Evolutionary conservation across 2,113 vertebrate species (phyloP).

Genomic region (Osmerus eperlanus): DNA sequence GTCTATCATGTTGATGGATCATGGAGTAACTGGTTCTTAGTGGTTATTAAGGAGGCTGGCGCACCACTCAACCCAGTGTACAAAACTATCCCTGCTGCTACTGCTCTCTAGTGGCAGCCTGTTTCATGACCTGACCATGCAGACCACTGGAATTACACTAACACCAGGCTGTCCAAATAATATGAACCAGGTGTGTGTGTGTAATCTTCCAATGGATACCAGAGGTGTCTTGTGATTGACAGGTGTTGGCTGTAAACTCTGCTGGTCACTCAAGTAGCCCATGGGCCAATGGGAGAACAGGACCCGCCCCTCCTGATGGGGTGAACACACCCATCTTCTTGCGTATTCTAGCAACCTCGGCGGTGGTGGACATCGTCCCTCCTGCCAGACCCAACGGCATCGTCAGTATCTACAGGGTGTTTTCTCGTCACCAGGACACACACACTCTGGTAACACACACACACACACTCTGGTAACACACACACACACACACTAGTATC

Average conservation of each 20-base stretch:
- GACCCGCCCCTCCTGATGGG: conserved; percentile 84
- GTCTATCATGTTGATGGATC: conserved; percentile 99
- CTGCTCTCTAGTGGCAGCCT: too few relatives aligned
- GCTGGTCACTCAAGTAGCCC: conserved; percentile 74
- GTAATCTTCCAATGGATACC: conserved; percentile 35
- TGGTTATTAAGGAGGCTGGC: conserved; percentile 98
- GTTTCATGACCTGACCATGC: too few relatives aligned
- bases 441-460: conserved; percentile 52
- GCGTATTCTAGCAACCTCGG: conserved; percentile 75
- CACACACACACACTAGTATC: neutral
- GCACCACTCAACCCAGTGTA: conserved; percentile 85
- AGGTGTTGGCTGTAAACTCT: conserved; percentile 88
- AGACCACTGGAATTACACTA: conserved; percentile 92
- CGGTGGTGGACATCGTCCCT: conserved; percentile 76
- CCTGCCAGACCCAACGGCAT: conserved; percentile 81
- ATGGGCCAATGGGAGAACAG: conserved; percentile 79
- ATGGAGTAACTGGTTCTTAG: conserved; percentile 92
- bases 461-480: neutral
- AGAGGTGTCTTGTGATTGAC: conserved; percentile 35
- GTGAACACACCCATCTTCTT: conserved; percentile 73
- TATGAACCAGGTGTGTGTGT: conserved; percentile 87
- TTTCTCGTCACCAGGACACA: conserved; percentile 70
- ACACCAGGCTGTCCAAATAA: conserved; percentile 84
- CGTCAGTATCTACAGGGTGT: conserved; percentile 84
- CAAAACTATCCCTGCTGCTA: too few relatives aligned